phyloP scores from a whole-genome alignment of 2,113 vertebrate genomes.

The Mus spicilegus region DNA sequence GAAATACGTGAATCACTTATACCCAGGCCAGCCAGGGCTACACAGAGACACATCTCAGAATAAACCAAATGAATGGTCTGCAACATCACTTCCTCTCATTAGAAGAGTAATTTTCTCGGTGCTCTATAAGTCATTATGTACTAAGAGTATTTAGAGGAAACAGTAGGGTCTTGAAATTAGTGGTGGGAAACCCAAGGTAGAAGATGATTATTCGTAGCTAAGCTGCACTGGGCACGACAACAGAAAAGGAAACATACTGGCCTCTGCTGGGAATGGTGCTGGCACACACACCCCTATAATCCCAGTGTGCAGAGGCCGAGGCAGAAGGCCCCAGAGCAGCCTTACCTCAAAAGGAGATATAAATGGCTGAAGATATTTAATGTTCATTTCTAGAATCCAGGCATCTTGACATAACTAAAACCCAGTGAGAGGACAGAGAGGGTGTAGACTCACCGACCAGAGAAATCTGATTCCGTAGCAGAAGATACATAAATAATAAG shows the following conservation, averaged over 20 bases:
- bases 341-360: background rate
- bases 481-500: conserved; percentile 97
- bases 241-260: background rate
- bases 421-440: conserved; percentile 29
- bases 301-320: background rate
- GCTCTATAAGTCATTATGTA: conserved; percentile 19
- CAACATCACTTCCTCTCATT: background rate
- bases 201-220: conserved; percentile 38
- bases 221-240: background rate
- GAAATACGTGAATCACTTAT: background rate
- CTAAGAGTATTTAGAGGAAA: conserved; percentile 38
- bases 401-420: conserved; percentile 34
- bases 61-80: background rate
- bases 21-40: background rate
- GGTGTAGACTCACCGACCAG: conserved; percentile 93
- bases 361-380: background rate
- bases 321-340: background rate
- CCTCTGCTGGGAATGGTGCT: background rate
- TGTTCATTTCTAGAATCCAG: background rate
- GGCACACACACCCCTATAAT: background rate
- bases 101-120: background rate
- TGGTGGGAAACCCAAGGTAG: background rate
- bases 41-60: background rate
- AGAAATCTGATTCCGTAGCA: conserved; percentile 95
- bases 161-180: background rate